Conservation (phyloP, 2,888 invertebrate species). For the Orgyia antiqua region DNA sequence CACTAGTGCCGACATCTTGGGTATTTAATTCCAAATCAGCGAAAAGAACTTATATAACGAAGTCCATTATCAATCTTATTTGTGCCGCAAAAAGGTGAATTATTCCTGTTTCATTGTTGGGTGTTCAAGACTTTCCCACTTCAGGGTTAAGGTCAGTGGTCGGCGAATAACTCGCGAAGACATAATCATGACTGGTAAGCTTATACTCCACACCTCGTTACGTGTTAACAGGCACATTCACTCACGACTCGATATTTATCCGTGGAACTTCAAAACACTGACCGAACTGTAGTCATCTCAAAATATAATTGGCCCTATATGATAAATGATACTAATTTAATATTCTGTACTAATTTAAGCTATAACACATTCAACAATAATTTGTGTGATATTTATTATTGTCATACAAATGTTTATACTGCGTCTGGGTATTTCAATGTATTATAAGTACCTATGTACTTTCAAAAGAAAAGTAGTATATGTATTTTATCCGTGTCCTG, state of each 20-base stretch:
- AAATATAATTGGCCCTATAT: no score
- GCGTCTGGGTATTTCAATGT: no score
- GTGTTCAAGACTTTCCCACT: constrained; percentile 41
- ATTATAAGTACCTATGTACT: no score
- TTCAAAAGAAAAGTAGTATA: no score
- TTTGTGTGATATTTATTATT: no score
- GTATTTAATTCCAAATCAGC: constrained; percentile 45
- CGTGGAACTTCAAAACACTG: constrained; percentile 60
- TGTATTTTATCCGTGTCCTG: no score
- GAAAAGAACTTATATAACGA: no score
- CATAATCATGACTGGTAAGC: constrained; percentile 76
- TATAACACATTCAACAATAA: no score
- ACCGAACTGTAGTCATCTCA: constrained; percentile 33
- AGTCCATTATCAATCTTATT: constrained; percentile 30
- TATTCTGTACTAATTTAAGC: no score
- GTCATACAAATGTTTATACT: no score
- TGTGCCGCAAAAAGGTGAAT: constrained; percentile 21
- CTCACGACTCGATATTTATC: constrained; percentile 75
- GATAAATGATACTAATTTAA: no score
- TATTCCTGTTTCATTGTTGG: constrained; percentile 14
- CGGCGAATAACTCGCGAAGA: constrained; percentile 74
- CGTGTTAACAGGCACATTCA: constrained; percentile 76
- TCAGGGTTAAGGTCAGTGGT: constrained; percentile 62
- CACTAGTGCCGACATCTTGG: constrained; percentile 59
- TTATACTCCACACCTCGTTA: constrained; percentile 77